Percentiles rank a stretch among this genome's conserved stretches.
These are phyloP conservation scores for Watsonalla binaria DNA, from an alignment of 2,888 invertebrate species.

Conservation along the genomic window DNA sequence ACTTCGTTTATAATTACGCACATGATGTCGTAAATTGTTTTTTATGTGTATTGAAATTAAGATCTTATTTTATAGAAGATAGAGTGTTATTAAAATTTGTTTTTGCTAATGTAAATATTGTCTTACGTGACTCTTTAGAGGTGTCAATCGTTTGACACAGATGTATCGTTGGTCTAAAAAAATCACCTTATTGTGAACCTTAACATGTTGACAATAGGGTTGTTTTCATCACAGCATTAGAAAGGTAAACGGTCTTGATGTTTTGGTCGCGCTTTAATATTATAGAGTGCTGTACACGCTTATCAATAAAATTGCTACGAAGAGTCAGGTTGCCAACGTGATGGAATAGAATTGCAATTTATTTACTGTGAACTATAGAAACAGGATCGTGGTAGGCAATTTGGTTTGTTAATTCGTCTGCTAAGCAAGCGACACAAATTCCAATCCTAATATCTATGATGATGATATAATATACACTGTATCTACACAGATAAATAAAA, in stretches of 20 bases:
- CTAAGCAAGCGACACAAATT: too few species aligned
- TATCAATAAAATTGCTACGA: neutral
- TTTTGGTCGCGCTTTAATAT: neutral
- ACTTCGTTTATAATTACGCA: neutral
- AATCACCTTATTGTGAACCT: conserved; percentile 16
- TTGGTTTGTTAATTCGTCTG: too few species aligned
- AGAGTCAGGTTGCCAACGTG: neutral
- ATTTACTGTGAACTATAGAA: too few species aligned
- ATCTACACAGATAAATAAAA: too few species aligned
- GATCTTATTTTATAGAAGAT: conserved; percentile 8
- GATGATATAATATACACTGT: too few species aligned
- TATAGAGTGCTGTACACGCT: neutral
- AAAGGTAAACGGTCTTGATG: neutral
- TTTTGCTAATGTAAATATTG: conserved; percentile 13
- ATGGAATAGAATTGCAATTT: neutral
- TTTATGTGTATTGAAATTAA: conserved; percentile 1
- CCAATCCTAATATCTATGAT: too few species aligned
- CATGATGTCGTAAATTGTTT: conserved; percentile 2
- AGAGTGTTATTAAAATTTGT: neutral
- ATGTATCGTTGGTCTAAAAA: conserved; percentile 25
- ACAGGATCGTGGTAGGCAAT: too few species aligned
- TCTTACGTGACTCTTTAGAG: conserved; percentile 34
- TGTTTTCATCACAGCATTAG: neutral
- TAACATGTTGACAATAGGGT: conserved; percentile 12
- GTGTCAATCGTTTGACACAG: conserved; percentile 50